phyloP scores from a whole-genome alignment of 2,797 vertebrate species.

The Squalus acanthias region DNA sequence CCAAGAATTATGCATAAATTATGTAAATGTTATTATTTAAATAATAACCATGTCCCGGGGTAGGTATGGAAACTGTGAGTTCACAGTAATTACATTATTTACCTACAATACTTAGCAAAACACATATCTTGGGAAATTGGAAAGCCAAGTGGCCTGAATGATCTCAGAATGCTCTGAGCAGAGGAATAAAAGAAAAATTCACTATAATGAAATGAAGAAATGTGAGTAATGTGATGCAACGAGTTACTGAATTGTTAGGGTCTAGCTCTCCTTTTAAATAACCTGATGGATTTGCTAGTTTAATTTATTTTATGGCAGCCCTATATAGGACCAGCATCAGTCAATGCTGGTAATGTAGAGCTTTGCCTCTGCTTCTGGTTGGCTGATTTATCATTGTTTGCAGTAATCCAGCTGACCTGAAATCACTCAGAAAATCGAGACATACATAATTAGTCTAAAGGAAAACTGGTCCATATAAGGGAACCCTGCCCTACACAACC shows the following conservation, averaged over 20 bases:
- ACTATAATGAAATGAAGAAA: not conserved
- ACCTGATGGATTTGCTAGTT: conserved; percentile 1
- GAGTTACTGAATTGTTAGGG: not conserved
- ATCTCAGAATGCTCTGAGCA: not conserved
- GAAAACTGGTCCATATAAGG: not conserved
- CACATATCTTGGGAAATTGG: not conserved
- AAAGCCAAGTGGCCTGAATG: not conserved
- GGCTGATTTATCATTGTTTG: not conserved
- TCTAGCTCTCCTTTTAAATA: not conserved
- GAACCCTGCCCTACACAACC: not conserved
- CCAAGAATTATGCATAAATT: not conserved
- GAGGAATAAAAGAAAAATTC: not conserved
- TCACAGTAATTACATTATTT: not conserved
- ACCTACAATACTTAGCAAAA: not conserved
- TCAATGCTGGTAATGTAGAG: not conserved
- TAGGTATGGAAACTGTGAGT: not conserved
- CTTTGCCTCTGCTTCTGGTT: not conserved
- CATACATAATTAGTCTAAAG: not conserved
- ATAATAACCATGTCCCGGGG: not conserved
- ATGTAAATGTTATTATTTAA: not conserved
- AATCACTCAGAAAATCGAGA: not conserved
- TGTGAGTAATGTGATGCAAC: not conserved
- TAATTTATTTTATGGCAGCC: not conserved
- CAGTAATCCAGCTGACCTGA: not conserved
- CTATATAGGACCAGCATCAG: not conserved